Evolutionary conservation across 2,888 invertebrate species (phyloP).

Genomic region (Barypeithes pellucidus): DNA sequence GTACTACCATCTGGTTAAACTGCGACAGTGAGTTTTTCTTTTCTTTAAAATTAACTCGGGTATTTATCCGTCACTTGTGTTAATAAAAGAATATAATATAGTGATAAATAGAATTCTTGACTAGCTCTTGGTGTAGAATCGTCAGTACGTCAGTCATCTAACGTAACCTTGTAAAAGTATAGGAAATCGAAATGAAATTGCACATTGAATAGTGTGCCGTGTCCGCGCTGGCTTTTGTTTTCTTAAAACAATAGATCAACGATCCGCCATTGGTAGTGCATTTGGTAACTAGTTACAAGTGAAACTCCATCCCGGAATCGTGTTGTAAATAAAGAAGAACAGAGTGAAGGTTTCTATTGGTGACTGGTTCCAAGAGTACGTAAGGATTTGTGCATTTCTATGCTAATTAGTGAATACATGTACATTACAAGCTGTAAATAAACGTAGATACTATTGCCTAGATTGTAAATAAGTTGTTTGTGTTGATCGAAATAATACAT

Average conservation of each 20-base stretch:
- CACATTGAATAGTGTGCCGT: conserved; percentile 25
- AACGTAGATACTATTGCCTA: no score
- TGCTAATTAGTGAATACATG: conserved; percentile 20
- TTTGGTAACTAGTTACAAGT: conserved; percentile 44
- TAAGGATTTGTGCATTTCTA: conserved; percentile 27
- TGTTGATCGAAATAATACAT: no score
- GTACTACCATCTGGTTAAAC: conserved; percentile 16
- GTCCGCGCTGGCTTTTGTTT: conserved; percentile 40
- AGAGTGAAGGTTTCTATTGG: conserved; percentile 29
- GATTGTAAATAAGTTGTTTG: no score
- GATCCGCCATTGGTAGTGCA: conserved; percentile 27
- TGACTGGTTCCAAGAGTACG: conserved; percentile 17
- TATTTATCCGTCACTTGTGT: background rate
- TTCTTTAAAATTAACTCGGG: background rate
- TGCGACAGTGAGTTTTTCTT: conserved; percentile 1
- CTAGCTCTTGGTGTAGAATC: conserved; percentile 19
- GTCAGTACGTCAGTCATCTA: conserved; percentile 9
- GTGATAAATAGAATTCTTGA: background rate
- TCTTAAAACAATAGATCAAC: conserved; percentile 42
- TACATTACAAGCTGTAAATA: no score
- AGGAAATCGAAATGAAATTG: conserved; percentile 42
- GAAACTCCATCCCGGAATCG: conserved; percentile 38
- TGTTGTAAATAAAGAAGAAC: conserved; percentile 13
- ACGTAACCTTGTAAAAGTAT: conserved; percentile 44
- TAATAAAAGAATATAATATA: conserved; percentile 1